Conservation (phyloP, 37 sponge, comb jelly and placozoan species). For the Corticium candelabrum region DNA sequence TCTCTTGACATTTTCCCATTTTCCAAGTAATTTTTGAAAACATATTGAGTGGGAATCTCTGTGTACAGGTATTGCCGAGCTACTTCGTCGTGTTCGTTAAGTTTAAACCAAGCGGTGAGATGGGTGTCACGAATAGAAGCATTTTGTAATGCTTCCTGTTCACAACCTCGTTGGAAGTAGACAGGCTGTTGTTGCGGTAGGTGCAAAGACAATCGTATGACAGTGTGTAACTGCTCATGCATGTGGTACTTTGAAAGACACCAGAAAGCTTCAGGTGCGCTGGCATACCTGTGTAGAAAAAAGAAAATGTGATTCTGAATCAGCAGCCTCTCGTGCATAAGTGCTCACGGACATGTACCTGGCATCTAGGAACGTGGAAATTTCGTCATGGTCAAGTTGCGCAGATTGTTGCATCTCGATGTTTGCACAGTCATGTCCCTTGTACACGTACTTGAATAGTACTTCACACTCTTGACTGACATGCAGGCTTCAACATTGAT, state of each 20-base stretch:
- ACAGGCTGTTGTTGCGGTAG: too few relatives aligned
- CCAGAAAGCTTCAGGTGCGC: conserved; percentile 32
- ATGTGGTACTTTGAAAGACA: conserved; percentile 29
- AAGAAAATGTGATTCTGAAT: too few relatives aligned
- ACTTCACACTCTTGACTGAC: conserved; percentile 35
- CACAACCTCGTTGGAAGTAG: too few relatives aligned
- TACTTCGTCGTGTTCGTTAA: background rate
- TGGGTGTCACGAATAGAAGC: background rate
- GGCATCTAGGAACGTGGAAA: conserved; percentile 9
- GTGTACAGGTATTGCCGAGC: too few relatives aligned
- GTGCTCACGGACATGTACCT: too few relatives aligned
- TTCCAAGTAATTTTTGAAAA: background rate
- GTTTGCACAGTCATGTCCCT: conserved; percentile 28
- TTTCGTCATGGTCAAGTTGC: conserved; percentile 26
- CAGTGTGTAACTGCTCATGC: conserved; percentile 27
- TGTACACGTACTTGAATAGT: conserved; percentile 45
- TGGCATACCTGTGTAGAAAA: too few relatives aligned
- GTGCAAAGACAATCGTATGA: conserved; percentile 27
- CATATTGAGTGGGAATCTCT: too few relatives aligned
- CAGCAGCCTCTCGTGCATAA: too few relatives aligned
- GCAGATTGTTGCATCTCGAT: conserved; percentile 2
- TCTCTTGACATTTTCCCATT: too few relatives aligned
- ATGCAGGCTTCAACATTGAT: conserved; percentile 36
- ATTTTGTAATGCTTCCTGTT: too few relatives aligned
- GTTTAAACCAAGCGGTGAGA: background rate